These are phyloP conservation scores for Drosophila kanapiae DNA, from an alignment of 1,140 invertebrate genomes.

Conservation along the genomic window DNA sequence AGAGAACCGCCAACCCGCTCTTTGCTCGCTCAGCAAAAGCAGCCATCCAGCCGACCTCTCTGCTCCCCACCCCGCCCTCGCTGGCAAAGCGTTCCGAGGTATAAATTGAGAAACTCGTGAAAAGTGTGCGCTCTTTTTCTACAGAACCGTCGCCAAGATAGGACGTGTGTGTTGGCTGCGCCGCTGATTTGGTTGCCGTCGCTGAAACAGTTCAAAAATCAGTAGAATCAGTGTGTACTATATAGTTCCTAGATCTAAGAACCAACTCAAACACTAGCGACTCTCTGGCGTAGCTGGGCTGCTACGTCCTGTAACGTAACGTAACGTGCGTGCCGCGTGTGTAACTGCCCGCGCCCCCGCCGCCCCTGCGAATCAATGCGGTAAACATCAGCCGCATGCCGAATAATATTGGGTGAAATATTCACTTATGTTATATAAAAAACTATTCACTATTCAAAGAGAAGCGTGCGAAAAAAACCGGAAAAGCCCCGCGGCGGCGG, in stretches of 20 bases:
- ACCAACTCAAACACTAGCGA: not conserved
- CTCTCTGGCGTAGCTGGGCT: no score
- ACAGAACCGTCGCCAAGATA: conserved; percentile 62
- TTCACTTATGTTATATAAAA: conserved; percentile 76
- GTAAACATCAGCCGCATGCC: conserved; percentile 30
- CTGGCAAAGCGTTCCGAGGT: conserved; percentile 9
- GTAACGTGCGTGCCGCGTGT: conserved; percentile 26
- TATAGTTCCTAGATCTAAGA: conserved; percentile 28
- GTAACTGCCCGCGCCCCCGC: not conserved
- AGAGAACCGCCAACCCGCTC: not conserved
- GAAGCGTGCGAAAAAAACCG: conserved; percentile 36
- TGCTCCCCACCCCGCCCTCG: conserved; percentile 3
- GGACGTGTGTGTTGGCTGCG: conserved; percentile 64
- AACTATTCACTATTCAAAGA: conserved; percentile 25
- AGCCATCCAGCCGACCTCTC: conserved; percentile 3
- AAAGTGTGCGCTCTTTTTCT: conserved; percentile 69
- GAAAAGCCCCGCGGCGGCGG: conserved; percentile 29
- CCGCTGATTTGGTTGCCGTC: conserved; percentile 58
- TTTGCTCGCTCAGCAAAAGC: not conserved
- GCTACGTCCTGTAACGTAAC: not conserved
- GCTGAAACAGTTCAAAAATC: conserved; percentile 53
- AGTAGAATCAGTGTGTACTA: conserved; percentile 31
- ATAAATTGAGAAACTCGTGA: conserved; percentile 57
- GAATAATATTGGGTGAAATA: conserved; percentile 24
- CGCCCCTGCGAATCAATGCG: conserved; percentile 5